Evolutionary conservation across 2,113 vertebrate genomes (phyloP), one percentile per base, ranked within the genome.

Genomic region (Zingel zingel): DNA sequence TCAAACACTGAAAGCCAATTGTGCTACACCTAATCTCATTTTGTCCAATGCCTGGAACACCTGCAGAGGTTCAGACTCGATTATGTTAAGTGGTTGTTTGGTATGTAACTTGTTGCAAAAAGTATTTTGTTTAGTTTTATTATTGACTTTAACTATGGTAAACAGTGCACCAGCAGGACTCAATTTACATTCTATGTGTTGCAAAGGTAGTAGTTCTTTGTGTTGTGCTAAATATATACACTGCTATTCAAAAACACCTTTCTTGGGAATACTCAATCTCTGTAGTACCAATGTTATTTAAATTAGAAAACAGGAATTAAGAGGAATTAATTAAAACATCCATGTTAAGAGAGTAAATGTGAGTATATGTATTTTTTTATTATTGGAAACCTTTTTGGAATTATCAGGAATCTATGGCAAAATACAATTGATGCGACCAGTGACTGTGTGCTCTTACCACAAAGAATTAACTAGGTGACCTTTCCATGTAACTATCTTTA

Each of bases 401-500:
- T 65, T 56, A 25, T 14, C 57, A 45, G 23, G 6, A 18, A 50
- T 6, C 13, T 72, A 18, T 57, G 3, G n/a, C n/a, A 61, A 73
- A 68, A 59, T 62, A 56, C 10, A 58, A 19, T 2, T 13, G 11
- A 66, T 33, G 45, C 2, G 7, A 57, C 47, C 7, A 39, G 63
- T 69, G 25, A 50, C 53, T 58, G 9, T 54, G 16, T 79, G 39
- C 67, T 80, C 85, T 74, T 71, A 78, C 71, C 73, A 72, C 12
- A 30, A 51, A 75, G 8, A 13, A 83, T 71, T 77, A 87, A 84
- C 27, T 7, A 63, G 21, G 62, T 71, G 74, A 82, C 79, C 79
- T 88, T 78, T 86, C 5, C 39, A 54, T 72, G 47, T 74, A 88
- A 85, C 68, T 81, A 47, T 77, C 80, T 65, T 79, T 88, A 84